phyloP scores from a whole-genome alignment of 2,888 invertebrate species.

The Rotaria socialis region DNA sequence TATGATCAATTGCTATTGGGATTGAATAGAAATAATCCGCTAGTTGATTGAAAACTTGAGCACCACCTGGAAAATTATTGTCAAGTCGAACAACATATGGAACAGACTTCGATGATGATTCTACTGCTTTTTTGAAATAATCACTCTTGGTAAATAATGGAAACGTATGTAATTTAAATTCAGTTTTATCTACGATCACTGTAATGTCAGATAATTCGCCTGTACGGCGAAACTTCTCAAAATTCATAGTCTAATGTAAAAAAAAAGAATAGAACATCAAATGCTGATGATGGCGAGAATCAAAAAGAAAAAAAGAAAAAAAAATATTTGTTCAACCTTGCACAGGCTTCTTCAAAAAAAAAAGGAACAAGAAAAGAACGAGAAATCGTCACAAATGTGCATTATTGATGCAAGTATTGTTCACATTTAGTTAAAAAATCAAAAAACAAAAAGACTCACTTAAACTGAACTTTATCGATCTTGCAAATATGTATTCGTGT shows the following conservation, averaged over 20 bases:
- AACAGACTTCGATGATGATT: background rate
- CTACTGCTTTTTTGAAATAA: conserved; percentile 53
- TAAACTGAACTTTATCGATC: background rate
- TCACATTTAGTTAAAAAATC: background rate
- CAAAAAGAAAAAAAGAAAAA: background rate
- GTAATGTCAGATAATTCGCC: conserved; percentile 58
- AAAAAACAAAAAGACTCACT: conserved; percentile 4
- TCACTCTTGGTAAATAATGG: conserved; percentile 57
- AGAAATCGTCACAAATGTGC: background rate
- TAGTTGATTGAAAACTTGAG: conserved; percentile 53
- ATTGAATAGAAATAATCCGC: conserved; percentile 58
- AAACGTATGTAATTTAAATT: conserved; percentile 57
- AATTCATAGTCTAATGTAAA: conserved; percentile 38
- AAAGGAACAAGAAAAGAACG: background rate
- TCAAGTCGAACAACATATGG: conserved; percentile 50
- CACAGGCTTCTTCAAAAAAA: background rate
- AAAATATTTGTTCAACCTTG: conserved; percentile 26
- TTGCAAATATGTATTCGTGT: background rate
- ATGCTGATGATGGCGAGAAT: background rate
- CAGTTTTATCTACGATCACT: conserved; percentile 51
- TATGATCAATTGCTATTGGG: conserved; percentile 52
- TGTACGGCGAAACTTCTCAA: conserved; percentile 45
- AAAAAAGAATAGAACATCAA: background rate
- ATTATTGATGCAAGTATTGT: background rate
- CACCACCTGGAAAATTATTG: conserved; percentile 56